These are phyloP conservation scores for Brachionus rubens DNA, from an alignment of 1,140 invertebrate species.

Conservation along the genomic window DNA sequence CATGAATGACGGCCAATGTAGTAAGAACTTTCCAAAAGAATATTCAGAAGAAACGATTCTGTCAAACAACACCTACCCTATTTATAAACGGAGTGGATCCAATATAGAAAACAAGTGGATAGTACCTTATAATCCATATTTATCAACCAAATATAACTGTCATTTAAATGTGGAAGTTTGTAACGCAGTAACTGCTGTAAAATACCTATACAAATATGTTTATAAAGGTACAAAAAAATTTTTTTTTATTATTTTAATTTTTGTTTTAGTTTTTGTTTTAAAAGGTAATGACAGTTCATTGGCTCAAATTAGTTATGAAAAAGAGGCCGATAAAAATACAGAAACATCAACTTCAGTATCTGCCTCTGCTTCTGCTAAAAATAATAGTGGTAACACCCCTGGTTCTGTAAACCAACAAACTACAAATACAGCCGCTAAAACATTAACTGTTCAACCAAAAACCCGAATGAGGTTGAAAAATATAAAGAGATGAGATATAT, in stretches of 20 bases:
- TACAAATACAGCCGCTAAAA: neutral
- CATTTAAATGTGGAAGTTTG: slow-evolving; percentile 50
- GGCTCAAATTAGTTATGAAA: too few species aligned
- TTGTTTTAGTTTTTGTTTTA: neutral
- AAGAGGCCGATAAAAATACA: too few species aligned
- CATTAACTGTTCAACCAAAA: neutral
- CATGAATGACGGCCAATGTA: slow-evolving; percentile 50
- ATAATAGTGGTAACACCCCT: too few species aligned
- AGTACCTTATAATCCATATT: slow-evolving; percentile 47
- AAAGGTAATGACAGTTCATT: neutral
- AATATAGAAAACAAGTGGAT: slow-evolving; percentile 14
- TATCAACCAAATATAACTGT: slow-evolving; percentile 42
- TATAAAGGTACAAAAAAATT: slow-evolving; percentile 52
- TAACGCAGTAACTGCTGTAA: slow-evolving; percentile 47
- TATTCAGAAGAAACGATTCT: slow-evolving; percentile 31
- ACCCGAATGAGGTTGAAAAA: slow-evolving; percentile 47
- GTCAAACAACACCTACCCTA: slow-evolving; percentile 47
- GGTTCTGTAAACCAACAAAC: too few species aligned
- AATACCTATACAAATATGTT: slow-evolving; percentile 57
- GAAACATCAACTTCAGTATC: too few species aligned
- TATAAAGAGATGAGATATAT: slow-evolving; percentile 47
- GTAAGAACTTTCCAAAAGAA: slow-evolving; percentile 49
- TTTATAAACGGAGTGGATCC: neutral
- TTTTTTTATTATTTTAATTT: slow-evolving; percentile 33
- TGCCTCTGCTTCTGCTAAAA: too few species aligned